Evolutionary conservation across 1,140 invertebrate species (phyloP), one percentile per base, ranked within the genome.

Genomic region (Chrysomallon squamiferum): DNA sequence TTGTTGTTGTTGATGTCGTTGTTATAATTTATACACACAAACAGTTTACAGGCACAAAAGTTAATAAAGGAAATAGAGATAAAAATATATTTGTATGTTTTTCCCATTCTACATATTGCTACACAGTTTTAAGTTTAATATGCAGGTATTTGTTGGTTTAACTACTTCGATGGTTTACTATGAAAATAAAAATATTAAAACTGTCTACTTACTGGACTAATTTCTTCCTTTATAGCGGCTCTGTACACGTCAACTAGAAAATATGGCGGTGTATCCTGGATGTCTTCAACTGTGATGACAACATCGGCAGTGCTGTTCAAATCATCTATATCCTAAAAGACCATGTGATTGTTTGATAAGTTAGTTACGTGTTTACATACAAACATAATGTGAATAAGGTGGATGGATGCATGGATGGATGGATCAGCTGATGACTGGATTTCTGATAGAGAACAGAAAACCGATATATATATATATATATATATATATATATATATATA

Each of bases 251-350:
- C 91, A 75, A 92, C 92, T 1, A 92, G 76, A 73, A 94, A 94
- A 2, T 89, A 86, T 0, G 93, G 93, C 22, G 91, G 90, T 76
- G 93, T 92, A 80, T 95, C 93, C 80, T 91, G 93, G 2, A 93
- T 89, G 76, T 95, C 93, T 29, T 89, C 84, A 15, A 95, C 88
- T 20, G 91, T 90, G 0, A 93, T 89, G 0, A 90, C 88, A 7
- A 95, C 88, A n/a, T 90, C 91, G 0, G 92, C 91, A 29, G 88
- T 66, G 25, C 20, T 50, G 32, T 43, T 62, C 1, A 66, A 43
- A 15, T 60, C 45, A 4, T 45, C 50, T 9, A 32, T 18, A 43
- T 71, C 64, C 64, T 71, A 33, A 27, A 25, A 38, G n/a, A 54
- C 3, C 20, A 5, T 9, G 25, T 11, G 45, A 22, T 20, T 47